Percentiles rank a stretch among this genome's conserved stretches.
phyloP scores from a whole-genome alignment of 2,797 vertebrate species.

The Hypotaenidia philippensis region DNA sequence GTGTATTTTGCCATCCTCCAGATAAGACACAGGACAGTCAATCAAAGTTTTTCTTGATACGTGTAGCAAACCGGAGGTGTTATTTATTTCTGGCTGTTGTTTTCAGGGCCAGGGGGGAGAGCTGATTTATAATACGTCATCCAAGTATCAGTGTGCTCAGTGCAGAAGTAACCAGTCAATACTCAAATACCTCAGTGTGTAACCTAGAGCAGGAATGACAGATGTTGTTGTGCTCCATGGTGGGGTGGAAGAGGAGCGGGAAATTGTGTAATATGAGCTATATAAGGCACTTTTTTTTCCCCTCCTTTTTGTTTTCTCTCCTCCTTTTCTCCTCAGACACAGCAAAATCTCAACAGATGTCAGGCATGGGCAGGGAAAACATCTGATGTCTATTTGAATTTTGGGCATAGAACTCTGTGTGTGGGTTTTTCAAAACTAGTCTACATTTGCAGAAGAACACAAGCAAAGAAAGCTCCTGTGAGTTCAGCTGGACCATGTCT shows the following conservation, averaged over 20 bases:
- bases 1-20: neutral
- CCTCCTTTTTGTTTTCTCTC: neutral
- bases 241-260: neutral
- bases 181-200: neutral
- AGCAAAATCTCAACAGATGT: neutral
- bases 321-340: too few relatives aligned
- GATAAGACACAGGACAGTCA: neutral
- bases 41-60: neutral
- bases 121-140: neutral
- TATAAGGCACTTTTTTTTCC: neutral
- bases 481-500: neutral
- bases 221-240: fast-evolving
- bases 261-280: neutral
- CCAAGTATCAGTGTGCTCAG: neutral
- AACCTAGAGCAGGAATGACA: neutral
- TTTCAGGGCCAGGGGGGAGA: neutral
- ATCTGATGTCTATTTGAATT: neutral
- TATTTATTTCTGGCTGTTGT: neutral
- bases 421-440: neutral
- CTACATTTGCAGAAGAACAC: neutral
- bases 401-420: neutral
- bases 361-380: neutral
- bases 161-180: neutral
- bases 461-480: neutral
- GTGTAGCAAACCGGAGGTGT: neutral